A percentile compares a stretch with the other conserved stretches of the same genome.
These are phyloP conservation scores for Platynereis dumerilii DNA, from an alignment of 2,888 invertebrate species.

Conservation along the genomic window DNA sequence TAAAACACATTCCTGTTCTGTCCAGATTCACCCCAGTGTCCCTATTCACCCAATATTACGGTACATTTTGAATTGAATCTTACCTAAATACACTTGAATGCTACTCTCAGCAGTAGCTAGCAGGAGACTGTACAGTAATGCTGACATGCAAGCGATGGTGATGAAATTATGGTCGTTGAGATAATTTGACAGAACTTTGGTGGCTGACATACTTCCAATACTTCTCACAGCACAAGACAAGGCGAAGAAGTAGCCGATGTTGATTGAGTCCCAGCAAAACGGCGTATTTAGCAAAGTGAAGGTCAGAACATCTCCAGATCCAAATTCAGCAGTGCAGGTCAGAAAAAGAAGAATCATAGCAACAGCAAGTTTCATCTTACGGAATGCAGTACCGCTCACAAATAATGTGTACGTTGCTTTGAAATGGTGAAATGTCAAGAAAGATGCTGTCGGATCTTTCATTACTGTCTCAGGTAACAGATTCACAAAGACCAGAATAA, in stretches of 20 bases:
- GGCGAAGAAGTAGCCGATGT: not conserved
- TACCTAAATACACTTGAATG: constrained; percentile 4
- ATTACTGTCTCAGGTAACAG: not conserved
- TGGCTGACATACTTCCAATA: not conserved
- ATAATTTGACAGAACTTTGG: not conserved
- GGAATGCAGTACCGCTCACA: not conserved
- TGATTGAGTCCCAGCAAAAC: not conserved
- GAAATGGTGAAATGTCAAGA: not conserved
- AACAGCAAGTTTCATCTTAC: not conserved
- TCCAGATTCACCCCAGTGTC: too few species aligned
- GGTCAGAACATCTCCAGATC: not conserved
- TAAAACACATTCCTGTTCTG: too few species aligned
- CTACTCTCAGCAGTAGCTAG: not conserved
- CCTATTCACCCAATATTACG: too few species aligned
- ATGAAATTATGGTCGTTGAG: not conserved
- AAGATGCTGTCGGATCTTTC: not conserved
- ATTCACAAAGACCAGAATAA: not conserved
- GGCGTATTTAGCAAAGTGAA: not conserved
- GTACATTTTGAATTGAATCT: too few species aligned
- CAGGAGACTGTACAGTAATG: not conserved
- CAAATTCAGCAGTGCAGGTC: not conserved
- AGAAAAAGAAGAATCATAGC: not conserved
- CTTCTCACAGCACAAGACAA: not conserved
- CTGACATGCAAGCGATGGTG: not conserved
- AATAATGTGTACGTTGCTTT: not conserved